These are phyloP conservation scores for Motacilla alba DNA, from an alignment of 2,113 vertebrate species.

Conservation along the genomic window DNA sequence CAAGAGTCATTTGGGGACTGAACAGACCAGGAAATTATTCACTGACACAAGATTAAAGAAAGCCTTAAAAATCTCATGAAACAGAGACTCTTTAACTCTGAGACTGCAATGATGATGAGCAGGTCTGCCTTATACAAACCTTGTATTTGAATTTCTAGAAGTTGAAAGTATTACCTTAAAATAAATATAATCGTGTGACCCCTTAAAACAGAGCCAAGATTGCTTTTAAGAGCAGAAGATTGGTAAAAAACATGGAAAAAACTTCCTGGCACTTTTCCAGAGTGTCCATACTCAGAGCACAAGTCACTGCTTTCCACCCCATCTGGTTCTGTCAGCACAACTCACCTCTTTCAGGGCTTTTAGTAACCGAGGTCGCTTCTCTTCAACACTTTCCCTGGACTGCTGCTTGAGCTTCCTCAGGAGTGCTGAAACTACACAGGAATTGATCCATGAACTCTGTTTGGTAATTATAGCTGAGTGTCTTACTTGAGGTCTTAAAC, in stretches of 20 bases:
- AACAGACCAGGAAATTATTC: not conserved
- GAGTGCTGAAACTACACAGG: slow-evolving; percentile 89
- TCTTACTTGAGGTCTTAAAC: not conserved
- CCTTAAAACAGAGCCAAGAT: not conserved
- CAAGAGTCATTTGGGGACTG: not conserved
- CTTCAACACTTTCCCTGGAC: slow-evolving; percentile 96
- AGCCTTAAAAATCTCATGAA: not conserved
- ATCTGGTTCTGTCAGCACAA: not conserved
- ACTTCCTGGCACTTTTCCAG: not conserved
- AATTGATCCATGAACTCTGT: not conserved
- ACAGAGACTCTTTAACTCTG: not conserved
- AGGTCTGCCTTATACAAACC: not conserved
- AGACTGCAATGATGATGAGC: not conserved
- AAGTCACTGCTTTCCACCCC: not conserved
- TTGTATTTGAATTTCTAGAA: not conserved
- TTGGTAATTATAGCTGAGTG: not conserved
- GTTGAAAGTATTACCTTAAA: not conserved
- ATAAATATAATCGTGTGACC: not conserved
- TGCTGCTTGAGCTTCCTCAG: slow-evolving; percentile 98
- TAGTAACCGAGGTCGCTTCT: slow-evolving; percentile 95
- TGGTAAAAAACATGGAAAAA: not conserved
- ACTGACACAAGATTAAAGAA: not conserved
- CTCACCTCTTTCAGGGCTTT: slow-evolving; percentile 96
- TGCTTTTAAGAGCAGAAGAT: not conserved
- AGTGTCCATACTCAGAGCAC: not conserved